Percentiles rank a stretch among this genome's conserved stretches.
Evolutionary conservation across 2,888 invertebrate species (phyloP).

Genomic region (Noctua janthe): DNA sequence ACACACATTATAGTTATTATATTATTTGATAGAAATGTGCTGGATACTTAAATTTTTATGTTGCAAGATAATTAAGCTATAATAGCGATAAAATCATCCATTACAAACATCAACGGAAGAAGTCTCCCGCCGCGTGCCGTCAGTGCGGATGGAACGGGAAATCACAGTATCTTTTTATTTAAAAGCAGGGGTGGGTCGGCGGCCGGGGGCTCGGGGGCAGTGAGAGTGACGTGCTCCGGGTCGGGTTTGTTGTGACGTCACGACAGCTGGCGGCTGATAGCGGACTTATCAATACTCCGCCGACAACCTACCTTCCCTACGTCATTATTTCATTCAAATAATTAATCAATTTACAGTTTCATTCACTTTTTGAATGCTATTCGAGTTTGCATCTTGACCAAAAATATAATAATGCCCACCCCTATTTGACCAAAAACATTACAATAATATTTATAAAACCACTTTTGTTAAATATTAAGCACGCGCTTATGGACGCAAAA

Average conservation of each 20-base stretch:
- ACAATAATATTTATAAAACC: constrained; percentile 73
- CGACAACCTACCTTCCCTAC: constrained; percentile 28
- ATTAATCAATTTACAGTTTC: constrained; percentile 14
- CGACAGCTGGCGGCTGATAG: constrained; percentile 79
- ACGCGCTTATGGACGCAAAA: constrained; percentile 69
- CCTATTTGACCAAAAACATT: constrained; percentile 54
- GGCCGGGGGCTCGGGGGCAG: constrained; percentile 53
- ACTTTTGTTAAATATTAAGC: constrained; percentile 74
- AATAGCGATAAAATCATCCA: constrained; percentile 15
- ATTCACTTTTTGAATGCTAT: constrained; percentile 15
- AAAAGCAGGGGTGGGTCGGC: constrained; percentile 68
- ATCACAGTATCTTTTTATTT: constrained; percentile 65
- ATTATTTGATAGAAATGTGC: neutral
- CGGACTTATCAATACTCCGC: constrained; percentile 73
- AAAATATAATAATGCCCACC: constrained; percentile 50
- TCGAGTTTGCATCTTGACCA: constrained; percentile 30
- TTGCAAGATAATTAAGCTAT: constrained; percentile 22
- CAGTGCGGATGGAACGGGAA: constrained; percentile 55
- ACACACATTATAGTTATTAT: neutral
- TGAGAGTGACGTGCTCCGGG: constrained; percentile 80
- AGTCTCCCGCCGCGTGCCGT: constrained; percentile 63
- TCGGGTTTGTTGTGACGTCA: constrained; percentile 83
- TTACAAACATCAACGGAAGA: constrained; percentile 21
- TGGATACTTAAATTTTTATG: neutral
- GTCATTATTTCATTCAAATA: constrained; percentile 47